Base-by-base conservation (phyloP, 1,140 invertebrate genomes). In the Orchestia grillus region DNA sequence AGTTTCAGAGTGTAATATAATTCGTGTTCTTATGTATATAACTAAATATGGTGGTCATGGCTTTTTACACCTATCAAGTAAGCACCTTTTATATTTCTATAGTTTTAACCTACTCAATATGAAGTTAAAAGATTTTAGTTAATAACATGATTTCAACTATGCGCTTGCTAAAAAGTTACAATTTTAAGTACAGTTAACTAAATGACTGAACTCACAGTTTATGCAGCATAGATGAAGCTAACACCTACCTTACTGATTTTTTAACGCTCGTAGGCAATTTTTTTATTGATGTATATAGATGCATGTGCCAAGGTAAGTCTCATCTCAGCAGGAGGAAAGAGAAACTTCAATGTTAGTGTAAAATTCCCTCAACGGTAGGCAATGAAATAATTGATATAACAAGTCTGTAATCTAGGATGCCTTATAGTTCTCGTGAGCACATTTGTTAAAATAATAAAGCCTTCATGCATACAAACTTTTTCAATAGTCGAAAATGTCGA, bases 341-440 rank as follows among this genome's bases (percentile, higher is more conserved):
- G 88, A 41, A 41, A 90, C 88, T 90, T 90, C 88, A 90, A 36
- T 90, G 88, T 90, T 90, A 44, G 15, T 90, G 43, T 90, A 41
- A 90, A 90, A 6, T 47, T 36, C 11, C 41, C 44, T 44, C 47
- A 44, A 44, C 44, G 92, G 44, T 94, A 94, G 44, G 92, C 43
- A 47, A 28, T n/a, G 92, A 94, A 94, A 36, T 94, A 94, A 94
- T 47, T 40, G 43, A 94, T 94, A 94, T 91, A 94, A 94, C 92
- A 94, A 94, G 92, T 94, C 92, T 94, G 92, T 94, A 94, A 94
- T 94, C 44, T 94, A 94, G 92, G 92, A 94, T 94, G 92, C 92
- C 92, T 94, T 94, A 94, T 94, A 94, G 92, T 94, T 94, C 44
- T 94, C 92, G 92, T 45, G 92, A 94, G 92, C 92, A 94, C 92